Conservation (phyloP, 2,113 vertebrate species). For the Rhinolophus sinicus region DNA sequence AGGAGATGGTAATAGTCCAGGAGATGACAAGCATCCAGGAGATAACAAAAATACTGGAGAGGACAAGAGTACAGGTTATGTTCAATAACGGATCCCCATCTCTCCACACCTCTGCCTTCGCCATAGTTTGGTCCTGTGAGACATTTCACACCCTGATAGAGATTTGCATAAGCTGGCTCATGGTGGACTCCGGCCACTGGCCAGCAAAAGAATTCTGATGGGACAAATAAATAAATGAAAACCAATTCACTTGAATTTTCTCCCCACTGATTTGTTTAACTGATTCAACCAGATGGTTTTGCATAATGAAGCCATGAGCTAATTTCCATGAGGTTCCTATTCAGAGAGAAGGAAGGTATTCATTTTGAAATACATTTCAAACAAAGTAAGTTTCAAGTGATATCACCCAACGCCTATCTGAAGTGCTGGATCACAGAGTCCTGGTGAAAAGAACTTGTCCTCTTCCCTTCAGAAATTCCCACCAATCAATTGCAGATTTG, state of each 20-base stretch:
- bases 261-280: background rate
- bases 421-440: background rate
- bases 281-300: slow-evolving; percentile 22
- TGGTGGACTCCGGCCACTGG: background rate
- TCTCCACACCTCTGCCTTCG: background rate
- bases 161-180: background rate
- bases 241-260: background rate
- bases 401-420: background rate
- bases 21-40: background rate
- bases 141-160: background rate
- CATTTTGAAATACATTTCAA: slow-evolving; percentile 22
- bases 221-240: background rate
- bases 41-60: background rate
- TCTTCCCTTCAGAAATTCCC: background rate
- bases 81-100: background rate
- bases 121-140: background rate
- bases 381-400: background rate
- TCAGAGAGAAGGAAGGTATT: background rate
- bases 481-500: background rate
- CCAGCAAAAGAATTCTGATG: background rate
- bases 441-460: background rate
- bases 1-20: background rate
- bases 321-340: background rate
- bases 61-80: background rate
- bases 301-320: background rate